These are phyloP conservation scores for Ameiurus melas DNA, from an alignment of 2,113 vertebrate species.

Conservation along the genomic window DNA sequence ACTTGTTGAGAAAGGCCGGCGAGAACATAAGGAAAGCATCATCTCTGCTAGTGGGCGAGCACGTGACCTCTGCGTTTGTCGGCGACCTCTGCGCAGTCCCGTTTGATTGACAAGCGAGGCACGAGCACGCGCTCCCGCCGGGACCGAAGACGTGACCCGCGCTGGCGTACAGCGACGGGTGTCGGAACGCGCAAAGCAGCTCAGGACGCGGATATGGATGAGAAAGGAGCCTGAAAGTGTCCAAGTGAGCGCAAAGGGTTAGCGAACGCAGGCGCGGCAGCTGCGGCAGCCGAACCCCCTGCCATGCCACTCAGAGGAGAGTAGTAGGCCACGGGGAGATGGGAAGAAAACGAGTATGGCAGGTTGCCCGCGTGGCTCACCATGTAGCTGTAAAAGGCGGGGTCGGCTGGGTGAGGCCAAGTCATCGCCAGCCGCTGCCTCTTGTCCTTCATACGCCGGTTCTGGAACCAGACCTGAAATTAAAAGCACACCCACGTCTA, in stretches of 20 bases:
- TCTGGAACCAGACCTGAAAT: conserved; percentile 97
- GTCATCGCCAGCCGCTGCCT: conserved; percentile 95
- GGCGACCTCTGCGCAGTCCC: conserved; percentile 79
- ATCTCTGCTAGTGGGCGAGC: conserved; percentile 89
- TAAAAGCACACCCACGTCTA: background rate
- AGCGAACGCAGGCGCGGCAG: conserved; percentile 79
- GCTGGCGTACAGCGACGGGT: conserved; percentile 87
- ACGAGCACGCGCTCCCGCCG: conserved; percentile 84
- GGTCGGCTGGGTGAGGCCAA: conserved; percentile 96
- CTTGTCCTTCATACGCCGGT: conserved; percentile 99
- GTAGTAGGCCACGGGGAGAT: conserved; percentile 95
- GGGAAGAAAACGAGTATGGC: conserved; percentile 94
- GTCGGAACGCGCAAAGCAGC: conserved; percentile 95
- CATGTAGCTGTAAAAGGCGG: conserved; percentile 99
- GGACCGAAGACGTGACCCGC: conserved; percentile 87
- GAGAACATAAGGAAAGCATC: conserved; percentile 96
- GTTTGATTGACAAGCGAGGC: conserved; percentile 87
- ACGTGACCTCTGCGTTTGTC: conserved; percentile 87
- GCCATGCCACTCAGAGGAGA: conserved; percentile 86
- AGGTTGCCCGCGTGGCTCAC: conserved; percentile 97
- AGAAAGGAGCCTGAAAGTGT: conserved; percentile 92
- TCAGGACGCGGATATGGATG: conserved; percentile 95
- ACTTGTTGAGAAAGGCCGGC: conserved; percentile 94
- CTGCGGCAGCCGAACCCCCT: conserved; percentile 77
- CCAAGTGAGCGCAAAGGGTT: conserved; percentile 89